Evolutionary conservation across 2,888 invertebrate species (phyloP).

Genomic region (Lepidocyrtinus sp.): DNA sequence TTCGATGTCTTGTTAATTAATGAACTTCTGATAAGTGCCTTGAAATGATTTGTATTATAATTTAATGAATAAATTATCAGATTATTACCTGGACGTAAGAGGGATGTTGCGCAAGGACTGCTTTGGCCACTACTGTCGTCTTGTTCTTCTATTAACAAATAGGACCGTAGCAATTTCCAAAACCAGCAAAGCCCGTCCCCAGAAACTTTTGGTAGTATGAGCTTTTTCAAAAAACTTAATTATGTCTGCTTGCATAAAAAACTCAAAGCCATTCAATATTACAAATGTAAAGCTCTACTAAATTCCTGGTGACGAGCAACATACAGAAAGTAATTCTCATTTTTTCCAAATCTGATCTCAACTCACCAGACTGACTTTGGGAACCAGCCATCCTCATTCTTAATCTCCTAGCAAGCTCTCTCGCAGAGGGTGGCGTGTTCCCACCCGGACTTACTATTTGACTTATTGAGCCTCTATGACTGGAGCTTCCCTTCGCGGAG

Average conservation of each 20-base stretch:
- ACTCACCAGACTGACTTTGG: slow-evolving; percentile 70
- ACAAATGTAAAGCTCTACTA: neutral
- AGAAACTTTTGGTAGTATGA: neutral
- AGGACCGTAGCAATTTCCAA: slow-evolving; percentile 61
- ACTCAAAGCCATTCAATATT: neutral
- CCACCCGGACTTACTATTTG: slow-evolving; percentile 68
- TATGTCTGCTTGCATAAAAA: neutral
- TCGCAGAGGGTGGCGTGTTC: slow-evolving; percentile 67
- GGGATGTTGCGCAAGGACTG: slow-evolving; percentile 69
- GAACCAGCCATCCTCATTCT: slow-evolving; percentile 69
- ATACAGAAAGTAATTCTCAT: neutral
- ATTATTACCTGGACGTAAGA: slow-evolving; percentile 69
- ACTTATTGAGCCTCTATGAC: slow-evolving; percentile 69
- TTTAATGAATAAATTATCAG: too few species aligned
- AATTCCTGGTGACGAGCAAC: neutral
- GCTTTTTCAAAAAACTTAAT: neutral
- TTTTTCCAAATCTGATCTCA: slow-evolving; percentile 21
- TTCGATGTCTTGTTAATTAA: too few species aligned
- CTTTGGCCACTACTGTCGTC: slow-evolving; percentile 70
- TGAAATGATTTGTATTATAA: too few species aligned
- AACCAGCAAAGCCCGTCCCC: slow-evolving; percentile 24
- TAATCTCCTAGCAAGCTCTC: slow-evolving; percentile 69
- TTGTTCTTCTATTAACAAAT: slow-evolving; percentile 69
- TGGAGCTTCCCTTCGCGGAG: slow-evolving; percentile 69
- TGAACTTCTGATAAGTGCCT: too few species aligned